Conservation (phyloP, 2,888 invertebrate genomes). For the Caenorhabditis parvicauda region DNA sequence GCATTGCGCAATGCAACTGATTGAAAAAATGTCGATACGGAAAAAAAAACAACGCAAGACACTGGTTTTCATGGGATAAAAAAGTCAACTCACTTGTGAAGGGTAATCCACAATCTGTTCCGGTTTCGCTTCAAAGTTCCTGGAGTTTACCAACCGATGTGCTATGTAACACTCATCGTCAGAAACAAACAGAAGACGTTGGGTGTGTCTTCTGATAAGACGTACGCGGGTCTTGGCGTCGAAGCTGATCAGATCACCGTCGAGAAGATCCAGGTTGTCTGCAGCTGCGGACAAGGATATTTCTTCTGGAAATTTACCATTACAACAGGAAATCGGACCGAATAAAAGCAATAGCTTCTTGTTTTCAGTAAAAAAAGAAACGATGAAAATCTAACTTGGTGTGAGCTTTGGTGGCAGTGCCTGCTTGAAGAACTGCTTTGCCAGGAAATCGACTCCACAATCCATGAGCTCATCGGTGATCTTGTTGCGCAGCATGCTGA, state of each 20-base stretch:
- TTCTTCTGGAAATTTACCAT: slow-evolving; percentile 21
- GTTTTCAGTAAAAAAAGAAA: slow-evolving; percentile 2
- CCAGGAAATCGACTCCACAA: slow-evolving; percentile 81
- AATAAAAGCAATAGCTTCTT: background rate
- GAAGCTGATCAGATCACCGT: slow-evolving; percentile 25
- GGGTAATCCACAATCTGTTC: slow-evolving; percentile 44
- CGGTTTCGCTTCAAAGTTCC: slow-evolving; percentile 45
- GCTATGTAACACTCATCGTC: slow-evolving; percentile 45
- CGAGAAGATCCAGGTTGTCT: slow-evolving; percentile 15
- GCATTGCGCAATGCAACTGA: too few species aligned
- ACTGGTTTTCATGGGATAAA: too few species aligned
- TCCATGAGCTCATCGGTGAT: slow-evolving; percentile 70
- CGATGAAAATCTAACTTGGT: slow-evolving; percentile 16
- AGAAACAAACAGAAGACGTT: slow-evolving; percentile 46
- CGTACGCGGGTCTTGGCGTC: slow-evolving; percentile 36
- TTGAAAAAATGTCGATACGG: background rate
- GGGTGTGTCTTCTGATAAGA: slow-evolving; percentile 51
- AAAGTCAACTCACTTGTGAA: too few species aligned
- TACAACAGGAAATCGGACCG: background rate
- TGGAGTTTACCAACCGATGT: slow-evolving; percentile 54
- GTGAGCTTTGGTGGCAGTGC: slow-evolving; percentile 78
- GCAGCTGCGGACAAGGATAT: slow-evolving; percentile 27
- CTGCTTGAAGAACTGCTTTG: slow-evolving; percentile 79
- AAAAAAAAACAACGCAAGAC: background rate
- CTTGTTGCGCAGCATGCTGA: slow-evolving; percentile 32